Percentiles rank a stretch among this genome's conserved stretches.
phyloP scores from a whole-genome alignment of 1,140 invertebrate genomes.

The Ganaspis sp. region DNA sequence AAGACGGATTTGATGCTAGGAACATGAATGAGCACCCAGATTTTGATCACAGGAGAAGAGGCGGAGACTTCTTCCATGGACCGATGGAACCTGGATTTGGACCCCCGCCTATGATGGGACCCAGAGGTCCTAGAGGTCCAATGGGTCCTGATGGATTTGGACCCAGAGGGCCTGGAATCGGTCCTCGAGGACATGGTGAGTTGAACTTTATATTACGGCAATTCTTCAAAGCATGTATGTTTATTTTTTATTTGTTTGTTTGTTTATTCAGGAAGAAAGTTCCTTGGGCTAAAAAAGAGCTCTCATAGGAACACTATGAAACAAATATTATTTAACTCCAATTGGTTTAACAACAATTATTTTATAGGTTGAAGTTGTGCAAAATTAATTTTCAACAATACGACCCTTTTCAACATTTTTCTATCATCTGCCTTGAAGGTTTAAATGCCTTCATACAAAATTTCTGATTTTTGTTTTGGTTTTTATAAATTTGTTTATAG shows the following conservation, averaged over 20 bases:
- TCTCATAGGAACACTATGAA: too few species aligned
- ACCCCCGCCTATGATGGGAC: conserved; percentile 71
- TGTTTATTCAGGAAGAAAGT: too few species aligned
- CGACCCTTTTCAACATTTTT: too few species aligned
- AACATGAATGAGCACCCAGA: conserved; percentile 68
- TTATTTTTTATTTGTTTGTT: conserved; percentile 23
- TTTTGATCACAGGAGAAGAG: conserved; percentile 68
- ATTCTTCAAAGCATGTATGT: not conserved
- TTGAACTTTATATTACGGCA: conserved; percentile 32
- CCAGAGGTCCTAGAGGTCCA: conserved; percentile 69
- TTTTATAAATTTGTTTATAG: too few species aligned
- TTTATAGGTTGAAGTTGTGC: too few species aligned
- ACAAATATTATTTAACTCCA: too few species aligned
- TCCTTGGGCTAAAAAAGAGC: too few species aligned
- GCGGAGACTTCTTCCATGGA: conserved; percentile 69
- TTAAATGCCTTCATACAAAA: too few species aligned
- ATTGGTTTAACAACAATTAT: too few species aligned
- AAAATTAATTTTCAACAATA: too few species aligned
- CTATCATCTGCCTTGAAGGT: too few species aligned
- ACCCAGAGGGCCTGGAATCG: conserved; percentile 65
- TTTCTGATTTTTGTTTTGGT: too few species aligned
- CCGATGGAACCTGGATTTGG: conserved; percentile 70
- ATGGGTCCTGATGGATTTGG: conserved; percentile 74
- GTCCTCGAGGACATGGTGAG: conserved; percentile 70
- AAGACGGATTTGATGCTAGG: conserved; percentile 53